Evolutionary conservation across 1,140 invertebrate species (phyloP).

Genomic region (Globodera rostochiensis): DNA sequence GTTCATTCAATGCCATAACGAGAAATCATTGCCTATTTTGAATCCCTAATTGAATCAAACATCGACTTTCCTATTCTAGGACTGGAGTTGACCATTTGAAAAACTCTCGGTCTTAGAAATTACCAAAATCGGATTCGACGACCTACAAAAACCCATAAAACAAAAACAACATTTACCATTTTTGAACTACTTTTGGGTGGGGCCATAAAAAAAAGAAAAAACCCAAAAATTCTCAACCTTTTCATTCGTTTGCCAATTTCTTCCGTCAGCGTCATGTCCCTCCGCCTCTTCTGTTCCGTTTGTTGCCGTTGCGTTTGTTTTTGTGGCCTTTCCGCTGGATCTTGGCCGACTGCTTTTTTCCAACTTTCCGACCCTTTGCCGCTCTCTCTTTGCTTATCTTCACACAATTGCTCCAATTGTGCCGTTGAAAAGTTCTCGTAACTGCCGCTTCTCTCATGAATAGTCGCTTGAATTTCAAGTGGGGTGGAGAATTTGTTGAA

Average conservation of each 20-base stretch:
- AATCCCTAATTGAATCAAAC: too few relatives aligned
- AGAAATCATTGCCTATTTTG: too few relatives aligned
- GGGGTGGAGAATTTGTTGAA: slow-evolving; percentile 1
- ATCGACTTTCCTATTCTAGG: too few relatives aligned
- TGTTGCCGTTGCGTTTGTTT: background rate
- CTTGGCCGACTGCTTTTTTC: background rate
- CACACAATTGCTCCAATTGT: background rate
- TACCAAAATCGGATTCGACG: too few relatives aligned
- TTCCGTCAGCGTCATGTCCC: background rate
- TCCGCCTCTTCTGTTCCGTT: background rate
- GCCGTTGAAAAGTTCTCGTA: slow-evolving; percentile 3
- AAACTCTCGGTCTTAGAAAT: too few relatives aligned
- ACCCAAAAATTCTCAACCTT: background rate
- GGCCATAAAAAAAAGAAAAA: too few relatives aligned
- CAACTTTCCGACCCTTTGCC: background rate
- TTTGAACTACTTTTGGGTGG: background rate
- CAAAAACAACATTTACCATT: background rate
- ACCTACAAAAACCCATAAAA: too few relatives aligned
- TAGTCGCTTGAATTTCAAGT: background rate
- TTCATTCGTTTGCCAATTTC: background rate
- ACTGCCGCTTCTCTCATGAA: slow-evolving; percentile 6
- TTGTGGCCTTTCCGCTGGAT: background rate
- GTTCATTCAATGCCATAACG: too few relatives aligned
- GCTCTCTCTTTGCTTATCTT: background rate
- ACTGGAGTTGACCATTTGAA: too few relatives aligned